These are phyloP conservation scores for Drosophila setifemur DNA, from an alignment of 1,140 invertebrate species.

Conservation along the genomic window DNA sequence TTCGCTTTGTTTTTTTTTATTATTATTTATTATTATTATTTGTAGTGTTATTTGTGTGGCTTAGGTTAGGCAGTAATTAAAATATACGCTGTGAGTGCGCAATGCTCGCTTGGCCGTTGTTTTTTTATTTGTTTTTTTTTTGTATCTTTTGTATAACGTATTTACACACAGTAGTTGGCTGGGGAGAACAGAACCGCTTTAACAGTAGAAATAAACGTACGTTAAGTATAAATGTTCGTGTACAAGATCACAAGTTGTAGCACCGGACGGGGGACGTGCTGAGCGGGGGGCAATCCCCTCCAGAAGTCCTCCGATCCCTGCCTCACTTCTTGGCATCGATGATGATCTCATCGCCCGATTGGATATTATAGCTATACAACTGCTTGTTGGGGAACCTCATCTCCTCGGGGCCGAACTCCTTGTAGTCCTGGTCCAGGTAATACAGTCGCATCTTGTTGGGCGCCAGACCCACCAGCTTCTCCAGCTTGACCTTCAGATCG, in stretches of 20 bases:
- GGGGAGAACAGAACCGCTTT: slow-evolving; percentile 20
- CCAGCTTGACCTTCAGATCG: slow-evolving; percentile 91
- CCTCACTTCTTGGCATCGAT: slow-evolving; percentile 88
- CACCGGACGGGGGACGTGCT: slow-evolving; percentile 29
- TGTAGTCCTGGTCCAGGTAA: slow-evolving; percentile 91
- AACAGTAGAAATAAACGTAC: slow-evolving; percentile 36
- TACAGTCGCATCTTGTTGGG: slow-evolving; percentile 92
- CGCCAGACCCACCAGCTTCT: slow-evolving; percentile 90
- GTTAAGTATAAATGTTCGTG: slow-evolving; percentile 49
- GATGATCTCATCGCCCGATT: slow-evolving; percentile 95
- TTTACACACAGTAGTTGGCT: slow-evolving; percentile 58
- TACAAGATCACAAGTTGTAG: slow-evolving; percentile 74
- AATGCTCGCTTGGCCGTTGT: slow-evolving; percentile 58
- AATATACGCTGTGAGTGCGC: slow-evolving; percentile 55
- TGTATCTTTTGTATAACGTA: slow-evolving; percentile 37
- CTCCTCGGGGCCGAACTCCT: slow-evolving; percentile 91
- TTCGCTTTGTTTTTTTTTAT: slow-evolving; percentile 21
- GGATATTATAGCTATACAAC: slow-evolving; percentile 95
- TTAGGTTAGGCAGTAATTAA: slow-evolving; percentile 73
- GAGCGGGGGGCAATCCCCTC: background rate
- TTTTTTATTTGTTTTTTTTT: no score
- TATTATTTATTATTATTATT: slow-evolving; percentile 40
- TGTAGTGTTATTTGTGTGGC: slow-evolving; percentile 44
- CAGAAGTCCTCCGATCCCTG: background rate
- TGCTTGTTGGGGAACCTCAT: slow-evolving; percentile 94